Percentiles rank a stretch among this genome's conserved stretches.
Evolutionary conservation across 1,140 invertebrate species (phyloP).

Genomic region (Sycobia sp.): DNA sequence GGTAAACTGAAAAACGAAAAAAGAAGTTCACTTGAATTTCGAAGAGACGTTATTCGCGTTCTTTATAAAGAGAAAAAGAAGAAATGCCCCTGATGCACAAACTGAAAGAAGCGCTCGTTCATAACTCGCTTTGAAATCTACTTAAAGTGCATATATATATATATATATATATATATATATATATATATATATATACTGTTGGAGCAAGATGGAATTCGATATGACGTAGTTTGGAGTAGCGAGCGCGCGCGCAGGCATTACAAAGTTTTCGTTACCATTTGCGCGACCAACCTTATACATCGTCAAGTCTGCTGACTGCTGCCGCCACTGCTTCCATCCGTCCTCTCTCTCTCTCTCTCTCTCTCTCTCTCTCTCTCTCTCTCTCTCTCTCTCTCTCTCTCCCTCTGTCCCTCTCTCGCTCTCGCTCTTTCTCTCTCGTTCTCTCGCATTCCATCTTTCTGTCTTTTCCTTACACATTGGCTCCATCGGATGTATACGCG

Average conservation of each 20-base stretch:
- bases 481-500: constrained; percentile 6
- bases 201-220: constrained; percentile 26
- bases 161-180: not conserved
- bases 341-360: not conserved
- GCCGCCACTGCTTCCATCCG: no score
- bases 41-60: no score
- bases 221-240: constrained; percentile 13
- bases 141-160: constrained; percentile 19
- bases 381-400: not conserved
- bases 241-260: constrained; percentile 5
- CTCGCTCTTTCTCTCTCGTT: no score
- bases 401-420: no score
- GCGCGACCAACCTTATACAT: constrained; percentile 26
- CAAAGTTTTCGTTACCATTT: constrained; percentile 31
- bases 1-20: no score
- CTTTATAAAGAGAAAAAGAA: no score
- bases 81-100: not conserved
- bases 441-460: not conserved
- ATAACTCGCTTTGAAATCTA: constrained; percentile 28
- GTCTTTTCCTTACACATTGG: not conserved
- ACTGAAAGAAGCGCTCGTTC: constrained; percentile 7
- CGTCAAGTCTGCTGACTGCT: no score
- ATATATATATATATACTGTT: no score
- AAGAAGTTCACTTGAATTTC: no score
- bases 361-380: not conserved